Evolutionary conservation across 2,888 invertebrate species (phyloP).

Genomic region (Catocala fraxini): DNA sequence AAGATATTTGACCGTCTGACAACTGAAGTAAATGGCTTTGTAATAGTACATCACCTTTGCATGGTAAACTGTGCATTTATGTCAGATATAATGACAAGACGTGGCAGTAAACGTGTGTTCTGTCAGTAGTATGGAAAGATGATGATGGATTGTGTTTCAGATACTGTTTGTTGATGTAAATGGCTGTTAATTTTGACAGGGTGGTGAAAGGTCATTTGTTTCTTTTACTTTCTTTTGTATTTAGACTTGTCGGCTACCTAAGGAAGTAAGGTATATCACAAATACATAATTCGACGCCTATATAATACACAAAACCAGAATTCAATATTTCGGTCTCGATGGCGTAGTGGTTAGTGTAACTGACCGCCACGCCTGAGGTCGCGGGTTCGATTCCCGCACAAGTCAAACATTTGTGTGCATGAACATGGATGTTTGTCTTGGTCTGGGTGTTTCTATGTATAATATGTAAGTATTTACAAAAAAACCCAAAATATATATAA

Average conservation of each 20-base stretch:
- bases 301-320: no score
- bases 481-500: no score
- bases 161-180: background rate
- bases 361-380: no score
- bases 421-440: no score
- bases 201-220: background rate
- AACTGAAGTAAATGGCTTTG: constrained; percentile 6
- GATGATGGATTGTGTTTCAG: background rate
- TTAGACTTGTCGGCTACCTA: background rate
- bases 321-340: no score
- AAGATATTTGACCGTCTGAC: constrained; percentile 11
- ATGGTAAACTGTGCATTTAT: constrained; percentile 13
- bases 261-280: no score
- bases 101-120: constrained; percentile 5
- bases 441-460: no score
- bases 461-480: no score
- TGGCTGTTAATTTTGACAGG: background rate
- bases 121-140: constrained; percentile 4
- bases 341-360: no score
- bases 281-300: no score
- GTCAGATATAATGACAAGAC: constrained; percentile 11
- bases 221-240: constrained; percentile 2
- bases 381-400: no score
- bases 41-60: constrained; percentile 8
- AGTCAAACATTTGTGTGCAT: no score